Percentiles rank a stretch among this genome's conserved stretches.
These are phyloP conservation scores for Geococcyx californianus DNA, from an alignment of 2,113 vertebrate species.

Conservation along the genomic window DNA sequence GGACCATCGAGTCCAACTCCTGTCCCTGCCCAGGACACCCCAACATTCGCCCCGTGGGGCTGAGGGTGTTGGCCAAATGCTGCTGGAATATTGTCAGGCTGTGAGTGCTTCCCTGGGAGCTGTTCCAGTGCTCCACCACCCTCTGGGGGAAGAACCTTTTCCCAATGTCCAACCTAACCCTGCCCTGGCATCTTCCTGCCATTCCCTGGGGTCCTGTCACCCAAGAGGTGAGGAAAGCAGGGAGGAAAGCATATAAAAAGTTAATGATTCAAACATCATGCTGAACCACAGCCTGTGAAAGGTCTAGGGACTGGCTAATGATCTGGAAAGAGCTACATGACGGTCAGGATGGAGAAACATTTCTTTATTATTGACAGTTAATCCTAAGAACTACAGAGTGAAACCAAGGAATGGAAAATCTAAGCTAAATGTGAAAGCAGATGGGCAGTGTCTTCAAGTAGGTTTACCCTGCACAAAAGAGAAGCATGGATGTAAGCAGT, in stretches of 20 bases:
- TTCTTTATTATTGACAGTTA: not conserved
- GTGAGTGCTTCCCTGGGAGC: too few relatives aligned
- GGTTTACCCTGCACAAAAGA: not conserved
- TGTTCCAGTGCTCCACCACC: too few relatives aligned
- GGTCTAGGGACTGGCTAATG: not conserved
- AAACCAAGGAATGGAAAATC: not conserved
- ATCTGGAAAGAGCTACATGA: not conserved
- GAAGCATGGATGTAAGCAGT: not conserved
- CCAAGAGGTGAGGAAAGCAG: too few relatives aligned
- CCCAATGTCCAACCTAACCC: too few relatives aligned
- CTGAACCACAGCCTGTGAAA: not conserved
- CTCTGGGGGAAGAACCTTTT: too few relatives aligned
- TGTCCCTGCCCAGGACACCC: too few relatives aligned
- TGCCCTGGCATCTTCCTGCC: too few relatives aligned
- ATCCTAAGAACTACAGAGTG: not conserved
- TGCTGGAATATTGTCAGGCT: too few relatives aligned
- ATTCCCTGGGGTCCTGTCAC: too few relatives aligned
- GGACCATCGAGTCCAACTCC: too few relatives aligned
- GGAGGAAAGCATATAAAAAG: not conserved
- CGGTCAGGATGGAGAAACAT: not conserved
- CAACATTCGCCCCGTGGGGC: too few relatives aligned
- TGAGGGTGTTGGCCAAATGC: too few relatives aligned
- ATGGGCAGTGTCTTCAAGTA: not conserved
- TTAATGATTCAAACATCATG: accelerated
- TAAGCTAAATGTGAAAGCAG: not conserved